Evolutionary conservation across 2,113 vertebrate genomes (phyloP), one percentile per base, ranked within the genome.

Genomic region (Mungos mungo): DNA sequence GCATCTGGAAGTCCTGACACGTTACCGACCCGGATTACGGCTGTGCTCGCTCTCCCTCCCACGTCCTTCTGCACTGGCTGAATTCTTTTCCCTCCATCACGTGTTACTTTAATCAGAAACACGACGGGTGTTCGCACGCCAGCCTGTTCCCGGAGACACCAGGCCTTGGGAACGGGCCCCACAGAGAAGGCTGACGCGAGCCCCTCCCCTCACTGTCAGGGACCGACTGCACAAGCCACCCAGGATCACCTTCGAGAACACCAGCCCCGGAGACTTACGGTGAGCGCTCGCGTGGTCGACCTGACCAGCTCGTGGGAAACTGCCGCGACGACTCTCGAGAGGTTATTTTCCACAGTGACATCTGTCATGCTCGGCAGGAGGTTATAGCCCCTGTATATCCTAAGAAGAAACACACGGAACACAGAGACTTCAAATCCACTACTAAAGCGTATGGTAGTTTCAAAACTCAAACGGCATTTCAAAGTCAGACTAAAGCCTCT

Each of bases 321-420:
- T 0, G 99, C 99, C 2, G 99, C 99, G 69, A 99, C 98, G 47
- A 99, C 99, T 84, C 99, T 99, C 5, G 99, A 99, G 74, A 99
- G 98, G 97, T 99, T 99, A 98, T 99, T 99, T 96, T 99, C 99
- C 98, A 99, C 79, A 18, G 99, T 99, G 95, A 99, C 98, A 41
- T 99, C 99, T 18, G 99, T 98, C 81, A 99, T 98, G 57, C 98
- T 93, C 68, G 98, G 99, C 16, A 99, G 98, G 77, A 99, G 98
- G 96, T 96, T 99, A 98, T 99, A 99, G 54, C 99, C 99, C 98
- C 99, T 99, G 31, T 99, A 99, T 1, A 99, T 99, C 98, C 99
- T 99, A 98, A 41, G 52, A 96, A 50, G 90, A 91, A 95, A 96
- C 93, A 93, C 1, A 50, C 0, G 19, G 23, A 96, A 91, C 1